Percentiles rank a stretch among this genome's conserved stretches.
phyloP scores from a whole-genome alignment of 2,797 vertebrate species.

The Tinamus major region DNA sequence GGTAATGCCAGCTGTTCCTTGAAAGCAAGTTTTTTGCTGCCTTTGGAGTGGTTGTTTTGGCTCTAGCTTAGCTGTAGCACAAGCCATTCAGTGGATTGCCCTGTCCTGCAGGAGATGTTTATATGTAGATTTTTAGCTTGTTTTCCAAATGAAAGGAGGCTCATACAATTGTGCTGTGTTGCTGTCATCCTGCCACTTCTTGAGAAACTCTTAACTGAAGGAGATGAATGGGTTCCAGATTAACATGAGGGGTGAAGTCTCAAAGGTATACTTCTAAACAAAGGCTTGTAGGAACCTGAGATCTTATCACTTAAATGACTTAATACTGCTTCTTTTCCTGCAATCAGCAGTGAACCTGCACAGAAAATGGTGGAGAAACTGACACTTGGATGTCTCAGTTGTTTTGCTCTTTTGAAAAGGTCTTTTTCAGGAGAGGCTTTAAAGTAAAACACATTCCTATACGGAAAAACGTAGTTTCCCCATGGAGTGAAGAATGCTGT shows the following conservation, averaged over 20 bases:
- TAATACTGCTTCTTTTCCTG: background rate
- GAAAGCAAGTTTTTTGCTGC: background rate
- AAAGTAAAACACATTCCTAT: background rate
- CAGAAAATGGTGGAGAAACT: background rate
- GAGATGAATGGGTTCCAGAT: background rate
- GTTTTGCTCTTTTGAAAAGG: background rate
- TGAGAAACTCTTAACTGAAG: background rate
- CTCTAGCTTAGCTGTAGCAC: background rate
- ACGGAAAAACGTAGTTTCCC: background rate
- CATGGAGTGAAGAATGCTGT: background rate
- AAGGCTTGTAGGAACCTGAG: background rate
- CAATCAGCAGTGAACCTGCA: background rate
- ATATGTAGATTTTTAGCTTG: conserved; percentile 33
- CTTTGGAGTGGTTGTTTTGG: background rate
- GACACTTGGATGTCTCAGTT: background rate
- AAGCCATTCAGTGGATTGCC: background rate
- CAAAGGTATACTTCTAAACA: background rate
- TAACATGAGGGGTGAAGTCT: background rate
- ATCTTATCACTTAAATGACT: background rate
- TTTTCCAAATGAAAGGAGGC: background rate
- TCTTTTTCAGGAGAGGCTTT: background rate
- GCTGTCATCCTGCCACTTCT: background rate
- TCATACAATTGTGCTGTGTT: background rate
- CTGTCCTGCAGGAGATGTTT: conserved; percentile 23
- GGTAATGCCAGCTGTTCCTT: conserved; percentile 77